Evolutionary conservation across 2,797 vertebrate genomes (phyloP), one percentile per base, ranked within the genome.

Genomic region (Chloroceryle inda): DNA sequence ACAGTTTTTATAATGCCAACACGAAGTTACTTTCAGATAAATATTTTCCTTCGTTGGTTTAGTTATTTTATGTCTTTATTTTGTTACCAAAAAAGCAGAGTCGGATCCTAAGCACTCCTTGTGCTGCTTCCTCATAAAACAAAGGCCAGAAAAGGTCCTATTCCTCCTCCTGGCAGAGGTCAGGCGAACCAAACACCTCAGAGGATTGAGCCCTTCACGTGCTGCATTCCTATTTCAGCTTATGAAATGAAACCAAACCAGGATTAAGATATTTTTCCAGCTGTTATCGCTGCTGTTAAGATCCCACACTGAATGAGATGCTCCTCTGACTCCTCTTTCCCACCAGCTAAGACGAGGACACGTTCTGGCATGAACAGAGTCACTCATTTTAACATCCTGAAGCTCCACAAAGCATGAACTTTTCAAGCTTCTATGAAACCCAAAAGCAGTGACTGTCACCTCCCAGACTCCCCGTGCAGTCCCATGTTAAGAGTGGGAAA

Each of bases 11-110:
- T 11, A 85, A 83, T 1, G 31, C 55, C 91, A 95, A 88, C 79
- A 85, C 10, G 8, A 59, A 76, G 52, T 31, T 64, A 62, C 14
- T 73, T 85, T 68, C 4, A 61, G 53, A 81, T 66, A 96, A 91
- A 89, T 67, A 90, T 78, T 88, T 69, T 64, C 29, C 50, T 84
- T 81, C 0, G 8, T 35, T 63, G 76, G 53, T 92, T 76, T 47
- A 69, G 45, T 82, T 77, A 50, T 77, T 91, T 78, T 71, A 59
- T 15, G 21, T 21, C 18, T 82, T 75, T 75, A 44, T 74, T 80
- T 67, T 44, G 29, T 3, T 81, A 67, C 59, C 81, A 92, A 78
- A 49, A 69, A 73, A 76, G 81, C 63, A 91, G 37, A 85, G 49
- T 21, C 9, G 9, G 47, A 73, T 47, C 33, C 59, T 44, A 69